Conservation (phyloP, 2,113 vertebrate genomes). For the Pygoscelis antarcticus region DNA sequence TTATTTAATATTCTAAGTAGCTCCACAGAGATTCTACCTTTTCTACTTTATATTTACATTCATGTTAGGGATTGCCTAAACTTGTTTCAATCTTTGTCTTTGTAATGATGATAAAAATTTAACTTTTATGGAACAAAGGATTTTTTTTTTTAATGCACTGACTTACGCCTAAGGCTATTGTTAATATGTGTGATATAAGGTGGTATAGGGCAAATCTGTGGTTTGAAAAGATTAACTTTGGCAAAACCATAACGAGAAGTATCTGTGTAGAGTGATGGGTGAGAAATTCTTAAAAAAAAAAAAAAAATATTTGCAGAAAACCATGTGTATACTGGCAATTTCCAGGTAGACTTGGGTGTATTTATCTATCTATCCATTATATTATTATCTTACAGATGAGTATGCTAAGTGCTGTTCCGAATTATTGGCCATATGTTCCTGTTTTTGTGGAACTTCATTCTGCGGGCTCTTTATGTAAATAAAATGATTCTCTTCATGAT, state of each 20-base stretch:
- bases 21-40: neutral
- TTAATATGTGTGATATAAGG: neutral
- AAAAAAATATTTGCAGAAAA: conserved; percentile 22
- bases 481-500: conserved; percentile 12
- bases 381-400: conserved; percentile 52
- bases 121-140: neutral
- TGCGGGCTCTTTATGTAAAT: conserved; percentile 25
- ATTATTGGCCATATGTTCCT: conserved; percentile 60
- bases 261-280: neutral
- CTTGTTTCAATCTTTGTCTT: neutral
- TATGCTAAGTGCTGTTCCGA: conserved; percentile 52
- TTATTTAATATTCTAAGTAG: neutral
- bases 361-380: conserved; percentile 42
- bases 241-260: neutral
- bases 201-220: neutral
- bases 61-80: neutral
- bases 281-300: neutral
- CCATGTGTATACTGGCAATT: conserved; percentile 20
- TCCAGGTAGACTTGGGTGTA: conserved; percentile 17
- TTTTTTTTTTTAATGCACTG: neutral
- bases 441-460: conserved; percentile 58
- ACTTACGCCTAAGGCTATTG: neutral
- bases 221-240: conserved; percentile 18
- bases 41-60: neutral
- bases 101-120: neutral